Conservation (phyloP, 2,113 vertebrate species). For the Manacus vitellinus region DNA sequence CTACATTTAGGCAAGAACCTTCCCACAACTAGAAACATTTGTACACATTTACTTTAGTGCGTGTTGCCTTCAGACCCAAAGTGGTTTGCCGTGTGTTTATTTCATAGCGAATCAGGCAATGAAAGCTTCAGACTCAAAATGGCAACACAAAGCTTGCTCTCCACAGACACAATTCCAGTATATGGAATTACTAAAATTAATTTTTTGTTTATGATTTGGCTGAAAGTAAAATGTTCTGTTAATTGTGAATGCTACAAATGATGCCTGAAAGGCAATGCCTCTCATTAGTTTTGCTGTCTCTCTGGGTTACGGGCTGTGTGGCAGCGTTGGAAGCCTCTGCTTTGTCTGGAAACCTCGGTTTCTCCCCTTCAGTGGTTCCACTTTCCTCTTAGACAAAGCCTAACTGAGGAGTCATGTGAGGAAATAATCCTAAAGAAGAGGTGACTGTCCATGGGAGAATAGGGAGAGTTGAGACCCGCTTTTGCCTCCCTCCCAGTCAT, state of each 20-base stretch:
- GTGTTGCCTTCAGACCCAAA: background rate
- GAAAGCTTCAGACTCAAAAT: slow-evolving; percentile 39
- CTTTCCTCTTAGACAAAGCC: slow-evolving; percentile 68
- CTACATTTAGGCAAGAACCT: background rate
- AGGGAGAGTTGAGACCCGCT: slow-evolving; percentile 29
- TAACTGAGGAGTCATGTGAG: slow-evolving; percentile 47
- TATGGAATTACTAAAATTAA: slow-evolving; percentile 7
- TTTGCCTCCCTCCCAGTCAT: slow-evolving; percentile 51
- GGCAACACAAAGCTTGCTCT: slow-evolving; percentile 23
- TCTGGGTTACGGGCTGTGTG: slow-evolving; percentile 41
- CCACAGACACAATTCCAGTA: background rate
- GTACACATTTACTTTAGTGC: background rate
- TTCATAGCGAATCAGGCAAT: background rate
- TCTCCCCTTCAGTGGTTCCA: slow-evolving; percentile 58
- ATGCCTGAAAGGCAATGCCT: background rate
- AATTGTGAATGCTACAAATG: slow-evolving; percentile 6
- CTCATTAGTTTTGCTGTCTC: slow-evolving; percentile 54
- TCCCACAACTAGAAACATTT: background rate
- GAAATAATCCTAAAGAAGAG: slow-evolving; percentile 64
- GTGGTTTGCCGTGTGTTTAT: background rate
- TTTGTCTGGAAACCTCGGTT: slow-evolving; percentile 58
- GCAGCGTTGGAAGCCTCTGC: slow-evolving; percentile 42
- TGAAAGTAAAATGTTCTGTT: slow-evolving; percentile 5
- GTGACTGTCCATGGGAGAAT: slow-evolving; percentile 49
- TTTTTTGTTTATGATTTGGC: slow-evolving; percentile 18